These are phyloP conservation scores for Lithobates pipiens DNA, from an alignment of 2,797 vertebrate species.

Conservation along the genomic window DNA sequence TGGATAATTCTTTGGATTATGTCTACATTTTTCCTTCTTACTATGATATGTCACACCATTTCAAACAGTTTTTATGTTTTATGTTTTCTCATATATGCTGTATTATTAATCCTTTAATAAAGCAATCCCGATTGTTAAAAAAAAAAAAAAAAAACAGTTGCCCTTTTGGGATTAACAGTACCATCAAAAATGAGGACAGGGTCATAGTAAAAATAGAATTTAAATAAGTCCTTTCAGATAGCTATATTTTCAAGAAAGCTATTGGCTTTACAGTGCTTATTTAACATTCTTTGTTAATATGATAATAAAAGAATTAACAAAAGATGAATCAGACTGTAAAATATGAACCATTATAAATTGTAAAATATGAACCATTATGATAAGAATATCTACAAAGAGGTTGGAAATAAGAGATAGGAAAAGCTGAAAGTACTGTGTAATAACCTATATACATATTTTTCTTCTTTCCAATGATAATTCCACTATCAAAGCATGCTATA, in stretches of 20 bases:
- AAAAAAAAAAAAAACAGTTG: background rate
- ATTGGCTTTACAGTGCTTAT: background rate
- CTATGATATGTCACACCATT: too few relatives aligned
- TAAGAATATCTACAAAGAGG: conserved; percentile 3
- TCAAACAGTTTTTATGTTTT: too few relatives aligned
- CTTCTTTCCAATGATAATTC: background rate
- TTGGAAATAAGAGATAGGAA: conserved; percentile 5
- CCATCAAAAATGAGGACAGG: background rate
- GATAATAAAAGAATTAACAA: background rate
- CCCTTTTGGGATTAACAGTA: background rate
- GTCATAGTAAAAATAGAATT: conserved; percentile 12
- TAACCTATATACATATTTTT: background rate
- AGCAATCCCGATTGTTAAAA: too few relatives aligned
- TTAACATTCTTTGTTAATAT: background rate
- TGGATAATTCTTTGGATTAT: too few relatives aligned
- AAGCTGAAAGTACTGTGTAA: background rate
- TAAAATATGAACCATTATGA: conserved; percentile 1
- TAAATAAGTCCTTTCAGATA: background rate
- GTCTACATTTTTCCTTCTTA: too few relatives aligned
- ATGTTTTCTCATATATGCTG: too few relatives aligned
- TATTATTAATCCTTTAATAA: too few relatives aligned
- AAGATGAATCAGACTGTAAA: background rate
- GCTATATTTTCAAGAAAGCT: background rate
- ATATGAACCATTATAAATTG: background rate
- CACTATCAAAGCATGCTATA: conserved; percentile 10